phyloP scores from a whole-genome alignment of 2,113 vertebrate genomes.

The Fregata magnificens region DNA sequence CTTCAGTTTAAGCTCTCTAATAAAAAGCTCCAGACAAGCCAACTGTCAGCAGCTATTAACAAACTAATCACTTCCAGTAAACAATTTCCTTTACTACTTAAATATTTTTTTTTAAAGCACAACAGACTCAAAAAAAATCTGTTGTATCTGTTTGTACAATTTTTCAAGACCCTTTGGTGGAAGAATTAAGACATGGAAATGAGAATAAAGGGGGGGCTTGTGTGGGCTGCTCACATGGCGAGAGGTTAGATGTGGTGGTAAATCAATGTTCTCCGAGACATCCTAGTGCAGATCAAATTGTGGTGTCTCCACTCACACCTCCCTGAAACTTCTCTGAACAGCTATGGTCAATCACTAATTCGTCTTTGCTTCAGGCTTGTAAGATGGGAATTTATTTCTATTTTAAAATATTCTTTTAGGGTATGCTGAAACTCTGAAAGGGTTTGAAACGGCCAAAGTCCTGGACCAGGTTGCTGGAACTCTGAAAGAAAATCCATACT shows the following conservation, averaged over 20 bases:
- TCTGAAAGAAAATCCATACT: background rate
- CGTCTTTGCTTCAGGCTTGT: background rate
- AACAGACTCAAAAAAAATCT: background rate
- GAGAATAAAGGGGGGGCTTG: background rate
- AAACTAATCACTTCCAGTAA: background rate
- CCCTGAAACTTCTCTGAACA: background rate
- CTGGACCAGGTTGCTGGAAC: background rate
- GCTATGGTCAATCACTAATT: background rate
- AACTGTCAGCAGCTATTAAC: background rate
- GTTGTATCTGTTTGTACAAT: background rate
- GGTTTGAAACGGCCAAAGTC: background rate
- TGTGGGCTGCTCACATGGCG: accelerated
- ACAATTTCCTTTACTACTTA: background rate
- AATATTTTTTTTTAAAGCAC: background rate
- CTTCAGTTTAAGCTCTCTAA: background rate
- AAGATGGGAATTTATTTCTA: background rate
- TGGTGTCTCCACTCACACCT: accelerated
- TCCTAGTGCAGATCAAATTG: background rate
- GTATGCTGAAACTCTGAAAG: background rate
- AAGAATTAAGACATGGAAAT: background rate
- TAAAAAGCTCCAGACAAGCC: background rate
- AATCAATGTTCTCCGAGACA: background rate
- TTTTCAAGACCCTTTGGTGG: background rate
- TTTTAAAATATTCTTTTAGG: background rate
- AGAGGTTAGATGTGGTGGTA: background rate